These are phyloP conservation scores for Phataginus tricuspis DNA, from an alignment of 2,797 vertebrate genomes.

Conservation along the genomic window DNA sequence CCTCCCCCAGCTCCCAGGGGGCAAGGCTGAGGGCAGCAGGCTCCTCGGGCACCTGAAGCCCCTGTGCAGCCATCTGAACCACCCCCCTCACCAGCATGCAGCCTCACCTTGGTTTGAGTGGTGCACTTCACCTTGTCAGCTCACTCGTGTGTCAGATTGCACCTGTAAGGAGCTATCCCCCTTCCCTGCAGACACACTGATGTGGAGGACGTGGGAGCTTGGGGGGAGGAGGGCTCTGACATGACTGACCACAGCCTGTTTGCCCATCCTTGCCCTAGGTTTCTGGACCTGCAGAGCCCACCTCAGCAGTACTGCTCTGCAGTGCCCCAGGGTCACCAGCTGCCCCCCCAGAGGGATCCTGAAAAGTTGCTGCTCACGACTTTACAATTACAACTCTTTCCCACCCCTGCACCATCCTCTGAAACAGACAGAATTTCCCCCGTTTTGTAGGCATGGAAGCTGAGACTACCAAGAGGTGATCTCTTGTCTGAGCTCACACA, in stretches of 20 bases:
- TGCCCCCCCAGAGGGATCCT: not conserved
- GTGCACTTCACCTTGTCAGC: conserved; percentile 79
- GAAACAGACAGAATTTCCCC: not conserved
- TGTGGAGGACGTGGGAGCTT: not conserved
- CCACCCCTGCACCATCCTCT: not conserved
- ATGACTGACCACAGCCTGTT: not conserved
- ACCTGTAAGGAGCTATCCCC: conserved; percentile 61
- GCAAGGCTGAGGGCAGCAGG: not conserved
- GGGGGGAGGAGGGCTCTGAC: not conserved
- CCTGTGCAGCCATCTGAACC: not conserved
- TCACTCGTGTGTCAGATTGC: conserved; percentile 68
- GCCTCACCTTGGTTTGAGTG: conserved; percentile 71
- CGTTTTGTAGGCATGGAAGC: not conserved
- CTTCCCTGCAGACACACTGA: not conserved
- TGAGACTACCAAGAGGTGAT: not conserved
- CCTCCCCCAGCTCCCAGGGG: not conserved
- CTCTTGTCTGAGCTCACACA: not conserved
- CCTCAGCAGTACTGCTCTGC: not conserved
- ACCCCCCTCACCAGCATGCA: accelerated
- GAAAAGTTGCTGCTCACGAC: not conserved
- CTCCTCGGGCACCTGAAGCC: not conserved
- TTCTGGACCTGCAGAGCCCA: not conserved
- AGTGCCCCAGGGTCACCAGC: not conserved
- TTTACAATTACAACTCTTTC: not conserved
- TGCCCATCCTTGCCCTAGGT: not conserved